Evolutionary conservation across 64 coral and sea anemone species (phyloP), one percentile per base, ranked within the genome.

Genomic region (Acropora tenuis): DNA sequence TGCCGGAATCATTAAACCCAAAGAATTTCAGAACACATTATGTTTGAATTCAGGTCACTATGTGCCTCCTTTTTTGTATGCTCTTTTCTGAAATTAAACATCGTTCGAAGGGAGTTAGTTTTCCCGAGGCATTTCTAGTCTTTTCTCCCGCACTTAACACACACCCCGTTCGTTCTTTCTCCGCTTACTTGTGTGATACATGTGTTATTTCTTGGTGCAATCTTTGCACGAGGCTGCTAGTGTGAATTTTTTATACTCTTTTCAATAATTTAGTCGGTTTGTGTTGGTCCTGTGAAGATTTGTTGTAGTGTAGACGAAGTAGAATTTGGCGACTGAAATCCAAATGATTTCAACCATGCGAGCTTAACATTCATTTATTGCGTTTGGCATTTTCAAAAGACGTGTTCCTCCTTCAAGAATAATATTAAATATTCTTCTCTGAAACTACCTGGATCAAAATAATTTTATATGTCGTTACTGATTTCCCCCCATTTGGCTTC

Each of bases 241-340:
- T 50, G 82, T 85, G 7, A 48, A 69, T 85, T 85, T 63, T 85
- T 85, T 49, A 85, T 71, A 71, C 2, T 67, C 13, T 59, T 20
- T 85, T 69, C 82, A 71, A 71, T 85, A 85, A 85, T 85, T 85
- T 45, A 85, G 82, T 49, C 82, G 19, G 45, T 41, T 48, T 41
- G 40, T 67, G 41, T 16, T 45, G 12, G 57, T 60, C 59, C 40
- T 67, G 17, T 16, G 15, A 3, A 45, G 41, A 11, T 41, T 41
- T 12, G 15, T 20, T 40, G 43, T 72, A 8, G 16, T 20, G 5
- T 17, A 7, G 12, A 13, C 12, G 3, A 6, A 50, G 3, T 71
- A 53, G 3, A 8, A 61, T 60, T 50, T 61, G 19, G 15, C 41
- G 42, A 50, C 3, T 42, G 7, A 81, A 66, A 67, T 67, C 12